A percentile compares a stretch with the other conserved stretches of the same genome.
Conservation (phyloP, 2,797 vertebrate species). For the Cheirogaleus major region DNA sequence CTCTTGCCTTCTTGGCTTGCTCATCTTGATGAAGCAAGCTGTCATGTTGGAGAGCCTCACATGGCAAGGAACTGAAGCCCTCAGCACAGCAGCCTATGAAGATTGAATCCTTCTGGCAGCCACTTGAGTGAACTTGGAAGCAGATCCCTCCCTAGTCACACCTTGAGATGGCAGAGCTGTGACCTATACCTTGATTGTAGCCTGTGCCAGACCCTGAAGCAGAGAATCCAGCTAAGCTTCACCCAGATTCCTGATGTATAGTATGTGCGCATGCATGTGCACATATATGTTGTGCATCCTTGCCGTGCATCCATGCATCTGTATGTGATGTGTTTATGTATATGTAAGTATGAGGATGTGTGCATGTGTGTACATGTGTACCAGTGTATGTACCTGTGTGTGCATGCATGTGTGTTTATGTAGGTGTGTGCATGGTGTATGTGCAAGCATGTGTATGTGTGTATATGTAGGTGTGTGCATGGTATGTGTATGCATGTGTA, state of each 20-base stretch:
- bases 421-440: accelerated
- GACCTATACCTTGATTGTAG: not conserved
- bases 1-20: not conserved
- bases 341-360: too few relatives aligned
- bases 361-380: not conserved
- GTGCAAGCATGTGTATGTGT: not conserved
- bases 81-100: not conserved
- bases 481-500: not conserved
- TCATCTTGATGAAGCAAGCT: not conserved
- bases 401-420: not conserved
- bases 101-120: not conserved
- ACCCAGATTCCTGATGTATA: not conserved
- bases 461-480: not conserved
- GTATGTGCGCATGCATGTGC: too few relatives aligned
- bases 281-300: not conserved
- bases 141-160: not conserved
- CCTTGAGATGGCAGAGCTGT: not conserved
- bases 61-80: not conserved
- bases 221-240: not conserved
- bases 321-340: not conserved
- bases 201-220: not conserved
- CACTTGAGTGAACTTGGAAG: not conserved
- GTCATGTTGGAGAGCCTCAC: not conserved
- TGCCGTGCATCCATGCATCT: not conserved
- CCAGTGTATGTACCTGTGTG: too few relatives aligned